phyloP scores from a whole-genome alignment of 2,797 vertebrate species.

The Thamnophis elegans region DNA sequence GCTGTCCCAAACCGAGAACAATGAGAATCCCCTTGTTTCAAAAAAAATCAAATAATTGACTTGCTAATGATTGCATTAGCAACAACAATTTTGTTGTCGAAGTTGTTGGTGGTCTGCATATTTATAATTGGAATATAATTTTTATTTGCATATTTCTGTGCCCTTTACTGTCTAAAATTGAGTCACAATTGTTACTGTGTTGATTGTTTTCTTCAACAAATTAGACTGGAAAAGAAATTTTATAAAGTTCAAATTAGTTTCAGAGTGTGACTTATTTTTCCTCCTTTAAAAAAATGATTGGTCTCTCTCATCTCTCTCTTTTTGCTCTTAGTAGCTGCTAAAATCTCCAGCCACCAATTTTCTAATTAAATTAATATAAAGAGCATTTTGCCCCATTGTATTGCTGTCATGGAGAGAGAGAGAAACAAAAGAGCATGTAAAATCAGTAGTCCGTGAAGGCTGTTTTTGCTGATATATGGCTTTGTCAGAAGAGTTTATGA shows the following conservation, averaged over 20 bases:
- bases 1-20: background rate
- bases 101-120: background rate
- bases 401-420: background rate
- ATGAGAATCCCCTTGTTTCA: background rate
- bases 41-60: background rate
- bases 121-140: background rate
- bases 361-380: background rate
- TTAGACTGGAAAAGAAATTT: background rate
- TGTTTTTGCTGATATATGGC: slow-evolving; percentile 29
- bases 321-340: background rate
- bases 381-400: background rate
- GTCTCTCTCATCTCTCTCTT: background rate
- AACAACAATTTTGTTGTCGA: background rate
- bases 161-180: background rate
- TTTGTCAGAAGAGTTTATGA: slow-evolving; percentile 36
- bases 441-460: slow-evolving; percentile 11
- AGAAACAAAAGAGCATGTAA: background rate
- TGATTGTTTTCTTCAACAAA: background rate
- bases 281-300: background rate
- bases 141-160: background rate
- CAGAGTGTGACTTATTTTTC: background rate
- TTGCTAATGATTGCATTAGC: background rate
- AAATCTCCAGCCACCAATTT: background rate
- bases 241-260: background rate
- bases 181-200: background rate